Evolutionary conservation across 2,113 vertebrate species (phyloP), one percentile per base, ranked within the genome.

Genomic region (Sturnira hondurensis): DNA sequence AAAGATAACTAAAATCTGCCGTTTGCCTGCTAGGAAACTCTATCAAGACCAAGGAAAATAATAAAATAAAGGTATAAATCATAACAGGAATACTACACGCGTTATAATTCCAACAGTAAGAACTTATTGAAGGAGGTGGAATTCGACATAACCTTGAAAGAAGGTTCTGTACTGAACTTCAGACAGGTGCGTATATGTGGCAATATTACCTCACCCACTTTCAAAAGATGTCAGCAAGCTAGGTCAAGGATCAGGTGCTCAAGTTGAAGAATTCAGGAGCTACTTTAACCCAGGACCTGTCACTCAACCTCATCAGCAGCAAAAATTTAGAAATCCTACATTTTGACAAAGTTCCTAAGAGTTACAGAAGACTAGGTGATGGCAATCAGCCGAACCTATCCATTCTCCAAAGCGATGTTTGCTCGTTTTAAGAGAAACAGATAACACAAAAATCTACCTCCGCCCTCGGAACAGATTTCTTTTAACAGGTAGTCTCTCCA

Each of bases 201-300:
- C 88, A 95, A 54, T 17, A 70, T 52, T 31, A 85, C 88, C 65
- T 95, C 90, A 89, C 41, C 94, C 61, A 24, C 85, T 85, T 90
- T 76, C 92, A 86, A 85, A 67, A 58, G 91, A 83, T 78, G 76
- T 73, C 95, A 95, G 87, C 63, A 61, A 71, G 92, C 52, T n/a
- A 68, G 96, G 96, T 85, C 97, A 97, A 97, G 90, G 94, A 94
- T 88, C 94, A 93, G 68, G 28, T 47, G 47, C 68, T 7, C 76
- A 9, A 61, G 38, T 12, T 36, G 83, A 70, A 71, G 81, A 85
- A 86, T 24, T 43, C 5, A 68, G 58, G 31, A 33, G 45, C 38
- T 63, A 63, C 28, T 47, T 71, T 41, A 31, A 9, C 20, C 70
- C 74, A 20, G 38, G 15, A 58, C 19, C 26, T 63, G n/a, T 56